Base-by-base conservation (phyloP, 2,113 vertebrate species). In the Callithrix jacchus region DNA sequence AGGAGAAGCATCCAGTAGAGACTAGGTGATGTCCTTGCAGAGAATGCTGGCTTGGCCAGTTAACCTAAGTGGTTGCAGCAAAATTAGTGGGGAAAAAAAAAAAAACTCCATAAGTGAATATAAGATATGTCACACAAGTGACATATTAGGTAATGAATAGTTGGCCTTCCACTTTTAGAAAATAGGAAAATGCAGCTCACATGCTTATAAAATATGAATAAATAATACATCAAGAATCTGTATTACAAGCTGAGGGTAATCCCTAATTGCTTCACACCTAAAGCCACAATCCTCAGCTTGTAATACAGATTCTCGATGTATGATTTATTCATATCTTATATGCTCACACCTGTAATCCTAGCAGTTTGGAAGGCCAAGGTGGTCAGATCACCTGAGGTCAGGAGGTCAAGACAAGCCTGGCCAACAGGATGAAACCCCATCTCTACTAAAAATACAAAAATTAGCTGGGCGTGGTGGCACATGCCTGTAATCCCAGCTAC, bases 1-100 rank as follows among this genome's bases (percentile, higher is more conserved):
- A 4, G 14, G 3, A 68, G 32, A 58, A 32, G 32, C 17, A 21
- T 21, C 8, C 21, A 94, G 23, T 1, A 45, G 37, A 42, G 37
- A 47, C 13, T 9, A 40, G 4, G 4, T 47, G 12, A 77, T 11
- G 4, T 16, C 2, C 20, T 42, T 32, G 30, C 3, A 13, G n/a
- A 4, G 4, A 52, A 0, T 30, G 17, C 13, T 52, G 25, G 11
- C 2, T 14, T 83, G 11, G 10, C 68, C 8, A 23, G 7, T 1
- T 14, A 20, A 37, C 2, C 30, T n/a, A 32, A 93, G 14, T 40
- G 17, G 32, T 11, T 58, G 8, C 5, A 68, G 32, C 45, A 76
- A 76, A 93, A 82, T 40, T 42, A 80, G 16, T 47, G n/a, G n/a
- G 30, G n/a, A 40, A 56, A 61, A 42, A 40, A 35, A 40, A 56